These are phyloP conservation scores for Hedya salicella DNA, from an alignment of 2,888 invertebrate genomes.

Conservation along the genomic window DNA sequence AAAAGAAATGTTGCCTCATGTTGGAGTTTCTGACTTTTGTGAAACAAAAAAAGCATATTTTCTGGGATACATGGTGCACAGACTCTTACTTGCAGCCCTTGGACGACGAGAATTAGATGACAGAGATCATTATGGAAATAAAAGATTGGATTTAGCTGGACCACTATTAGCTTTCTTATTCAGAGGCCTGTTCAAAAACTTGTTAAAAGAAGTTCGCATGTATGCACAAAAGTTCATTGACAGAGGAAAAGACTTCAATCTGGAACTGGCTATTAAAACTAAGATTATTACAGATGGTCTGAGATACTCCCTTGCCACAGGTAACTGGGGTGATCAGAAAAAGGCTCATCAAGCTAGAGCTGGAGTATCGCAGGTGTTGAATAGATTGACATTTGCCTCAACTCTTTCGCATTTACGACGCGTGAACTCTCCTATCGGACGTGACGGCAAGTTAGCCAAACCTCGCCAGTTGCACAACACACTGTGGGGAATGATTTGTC, in stretches of 20 bases:
- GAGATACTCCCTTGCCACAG: conserved; percentile 98
- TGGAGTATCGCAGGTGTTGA: conserved; percentile 98
- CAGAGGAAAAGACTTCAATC: conserved; percentile 98
- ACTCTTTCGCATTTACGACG: conserved; percentile 98
- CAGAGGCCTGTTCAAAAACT: conserved; percentile 97
- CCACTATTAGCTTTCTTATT: conserved; percentile 98
- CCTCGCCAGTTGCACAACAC: conserved; percentile 99
- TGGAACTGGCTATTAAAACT: conserved; percentile 98
- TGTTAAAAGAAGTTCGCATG: conserved; percentile 98
- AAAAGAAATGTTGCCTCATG: conserved; percentile 99
- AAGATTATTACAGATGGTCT: conserved; percentile 99
- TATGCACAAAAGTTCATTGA: conserved; percentile 99
- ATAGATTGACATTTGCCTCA: conserved; percentile 98
- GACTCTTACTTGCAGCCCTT: conserved; percentile 95
- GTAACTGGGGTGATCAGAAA: conserved; percentile 99
- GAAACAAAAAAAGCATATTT: conserved; percentile 99
- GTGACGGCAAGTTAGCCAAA: conserved; percentile 99
- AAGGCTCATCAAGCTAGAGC: conserved; percentile 99
- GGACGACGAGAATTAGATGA: conserved; percentile 99
- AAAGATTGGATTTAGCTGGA: conserved; percentile 98
- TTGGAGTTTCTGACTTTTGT: conserved; percentile 99
- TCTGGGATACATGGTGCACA: conserved; percentile 99
- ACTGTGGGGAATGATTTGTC: conserved; percentile 99
- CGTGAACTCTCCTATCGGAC: conserved; percentile 99
- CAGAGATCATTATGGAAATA: conserved; percentile 99